phyloP scores from a whole-genome alignment of 64 coral and sea anemone genomes.

The Platygyra sinensis region DNA sequence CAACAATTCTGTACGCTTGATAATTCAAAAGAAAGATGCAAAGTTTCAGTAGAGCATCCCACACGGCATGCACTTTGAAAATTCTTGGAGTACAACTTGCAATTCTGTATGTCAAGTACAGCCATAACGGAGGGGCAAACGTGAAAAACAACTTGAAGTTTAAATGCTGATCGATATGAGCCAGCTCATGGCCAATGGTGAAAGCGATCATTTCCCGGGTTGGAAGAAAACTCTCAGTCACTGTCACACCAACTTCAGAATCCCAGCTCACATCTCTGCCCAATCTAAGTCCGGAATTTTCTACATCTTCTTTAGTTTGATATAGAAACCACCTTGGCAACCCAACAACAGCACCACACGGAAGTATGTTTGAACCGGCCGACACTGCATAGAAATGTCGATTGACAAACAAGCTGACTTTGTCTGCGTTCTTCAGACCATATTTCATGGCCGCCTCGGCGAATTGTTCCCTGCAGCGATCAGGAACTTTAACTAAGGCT shows the following conservation, averaged over 20 bases:
- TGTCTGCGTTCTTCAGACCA: constrained; percentile 46
- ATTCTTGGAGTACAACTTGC: constrained; percentile 22
- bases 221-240: constrained; percentile 65
- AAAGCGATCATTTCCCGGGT: constrained; percentile 82
- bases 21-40: constrained; percentile 55
- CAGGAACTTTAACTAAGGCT: constrained; percentile 26
- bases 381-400: constrained; percentile 69
- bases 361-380: constrained; percentile 80
- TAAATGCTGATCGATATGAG: constrained; percentile 61
- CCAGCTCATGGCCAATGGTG: constrained; percentile 85
- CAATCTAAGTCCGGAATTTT: constrained; percentile 77
- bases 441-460: constrained; percentile 52
- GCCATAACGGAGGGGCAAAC: constrained; percentile 53
- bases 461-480: constrained; percentile 54
- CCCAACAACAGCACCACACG: constrained; percentile 81
- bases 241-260: constrained; percentile 57
- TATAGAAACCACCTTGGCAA: constrained; percentile 82
- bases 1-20: constrained; percentile 32
- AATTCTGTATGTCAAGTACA: constrained; percentile 84
- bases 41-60: constrained; percentile 41
- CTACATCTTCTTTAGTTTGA: constrained; percentile 69
- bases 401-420: constrained; percentile 84
- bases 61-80: constrained; percentile 27
- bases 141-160: constrained; percentile 58
- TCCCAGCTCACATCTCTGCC: constrained; percentile 74